Evolutionary conservation across 2,888 invertebrate genomes (phyloP).

Genomic region (Oasisia sp.): DNA sequence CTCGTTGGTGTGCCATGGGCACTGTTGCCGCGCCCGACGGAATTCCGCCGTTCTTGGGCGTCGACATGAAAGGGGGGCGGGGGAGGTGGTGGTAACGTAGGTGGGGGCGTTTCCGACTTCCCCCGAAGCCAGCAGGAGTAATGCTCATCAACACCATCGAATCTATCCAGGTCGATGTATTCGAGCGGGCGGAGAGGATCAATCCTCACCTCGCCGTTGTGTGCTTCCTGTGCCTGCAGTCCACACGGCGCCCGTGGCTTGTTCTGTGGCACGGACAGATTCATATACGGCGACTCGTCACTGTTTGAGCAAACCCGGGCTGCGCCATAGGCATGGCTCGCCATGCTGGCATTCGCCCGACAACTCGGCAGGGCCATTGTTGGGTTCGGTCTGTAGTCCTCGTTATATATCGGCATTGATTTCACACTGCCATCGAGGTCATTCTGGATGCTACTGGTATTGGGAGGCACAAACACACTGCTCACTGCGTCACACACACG

Average conservation of each 20-base stretch:
- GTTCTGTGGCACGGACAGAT: background rate
- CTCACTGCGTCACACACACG: background rate
- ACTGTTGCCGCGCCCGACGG: background rate
- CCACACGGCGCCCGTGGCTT: background rate
- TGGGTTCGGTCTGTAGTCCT: background rate
- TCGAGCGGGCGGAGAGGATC: slow-evolving; percentile 36
- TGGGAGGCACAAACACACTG: background rate
- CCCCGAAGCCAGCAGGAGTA: slow-evolving; percentile 26
- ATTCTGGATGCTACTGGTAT: background rate
- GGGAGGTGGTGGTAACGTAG: background rate
- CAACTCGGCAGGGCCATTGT: background rate
- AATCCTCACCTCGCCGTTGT: slow-evolving; percentile 21
- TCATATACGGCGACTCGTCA: slow-evolving; percentile 14
- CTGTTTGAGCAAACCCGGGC: background rate
- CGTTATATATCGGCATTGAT: background rate
- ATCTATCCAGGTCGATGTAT: slow-evolving; percentile 37
- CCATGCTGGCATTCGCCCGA: background rate
- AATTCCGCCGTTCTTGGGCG: background rate
- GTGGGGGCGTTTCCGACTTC: background rate
- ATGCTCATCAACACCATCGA: slow-evolving; percentile 35
- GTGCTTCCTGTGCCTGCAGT: background rate
- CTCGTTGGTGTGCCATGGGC: background rate
- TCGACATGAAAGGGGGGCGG: background rate
- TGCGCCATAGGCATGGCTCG: background rate
- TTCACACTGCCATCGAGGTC: background rate